Evolutionary conservation across 2,888 invertebrate genomes (phyloP).

Genomic region (Julus scanicus): DNA sequence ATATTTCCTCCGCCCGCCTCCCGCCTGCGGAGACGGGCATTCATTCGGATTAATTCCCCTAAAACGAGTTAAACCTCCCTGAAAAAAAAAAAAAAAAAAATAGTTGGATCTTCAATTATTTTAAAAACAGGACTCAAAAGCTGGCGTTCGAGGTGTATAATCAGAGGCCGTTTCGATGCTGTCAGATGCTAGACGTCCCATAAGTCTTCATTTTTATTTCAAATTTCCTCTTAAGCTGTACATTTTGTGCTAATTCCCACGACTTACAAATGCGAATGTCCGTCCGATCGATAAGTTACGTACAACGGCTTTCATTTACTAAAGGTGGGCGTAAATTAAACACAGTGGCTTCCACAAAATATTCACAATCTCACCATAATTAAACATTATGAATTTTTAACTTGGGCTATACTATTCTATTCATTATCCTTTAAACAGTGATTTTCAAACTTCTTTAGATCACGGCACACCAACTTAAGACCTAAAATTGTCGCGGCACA

Average conservation of each 20-base stretch:
- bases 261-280: not conserved
- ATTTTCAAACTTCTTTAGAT: too few relatives aligned
- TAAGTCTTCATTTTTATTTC: conserved; percentile 47
- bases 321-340: too few relatives aligned
- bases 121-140: conserved; percentile 6
- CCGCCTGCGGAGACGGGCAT: conserved; percentile 42
- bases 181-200: conserved; percentile 36
- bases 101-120: conserved; percentile 18
- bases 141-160: conserved; percentile 3
- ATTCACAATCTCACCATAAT: too few relatives aligned
- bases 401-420: too few relatives aligned
- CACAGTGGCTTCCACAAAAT: too few relatives aligned
- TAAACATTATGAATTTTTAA: too few relatives aligned
- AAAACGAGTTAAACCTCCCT: conserved; percentile 42
- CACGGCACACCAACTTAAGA: too few relatives aligned
- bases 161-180: conserved; percentile 10
- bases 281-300: not conserved
- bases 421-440: too few relatives aligned
- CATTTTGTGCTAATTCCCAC: conserved; percentile 9
- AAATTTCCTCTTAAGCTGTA: not conserved
- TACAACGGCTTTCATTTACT: too few relatives aligned
- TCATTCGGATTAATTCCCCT: conserved; percentile 43
- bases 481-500: too few relatives aligned
- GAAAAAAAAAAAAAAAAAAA: not conserved
- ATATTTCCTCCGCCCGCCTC: conserved; percentile 31